Base-by-base conservation (phyloP, 2,113 vertebrate species). In the Calyptommatus sinebrachiatus region DNA sequence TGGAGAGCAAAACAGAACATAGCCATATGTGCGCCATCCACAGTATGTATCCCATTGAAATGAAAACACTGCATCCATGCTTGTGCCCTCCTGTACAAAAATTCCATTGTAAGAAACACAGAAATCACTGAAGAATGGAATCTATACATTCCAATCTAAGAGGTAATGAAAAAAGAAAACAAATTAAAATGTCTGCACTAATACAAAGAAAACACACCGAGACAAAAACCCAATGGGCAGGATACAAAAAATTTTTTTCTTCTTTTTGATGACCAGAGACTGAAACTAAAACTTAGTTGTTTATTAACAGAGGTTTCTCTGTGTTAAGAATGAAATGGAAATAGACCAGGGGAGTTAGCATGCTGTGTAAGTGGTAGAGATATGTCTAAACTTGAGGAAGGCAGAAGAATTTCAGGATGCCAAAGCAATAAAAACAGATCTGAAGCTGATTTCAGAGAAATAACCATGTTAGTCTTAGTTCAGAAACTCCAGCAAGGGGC, bases 1-100 rank as follows among this genome's bases (percentile, higher is more conserved):
- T 53, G 0, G 14, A 1, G 4, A 6, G 68, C 73, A 82, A 81
- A 89, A 75, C 66, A 83, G 78, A 82, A 73, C 70, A 45, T 6
- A 0, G 78, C 71, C n/a, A 78, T 61, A 45, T 2, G n/a, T 71
- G 71, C 24, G 24, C 24, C 78, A 79, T 75, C 79, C 65, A 70
- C 18, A 86, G 60, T 63, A 20, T 0, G 35, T 12, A 41, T 20
- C 35, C 35, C 65, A 61, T 0, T 10, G 79, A 74, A 1, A 28
- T 22, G 18, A 20, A 11, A 78, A 83, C 63, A 67, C 0, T 7
- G 28, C 70, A 65, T 21, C 4, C 8, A 5, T 45, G 68, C 53
- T 2, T 67, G 22, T 22, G 7, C 61, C 21, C 6, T 46, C 57
- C 69, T 31, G 8, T 2, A 18, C 67, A 61, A 60, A 62, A 31